phyloP scores from a whole-genome alignment of 1,140 invertebrate genomes.

The Rhagoletis zephyria region DNA sequence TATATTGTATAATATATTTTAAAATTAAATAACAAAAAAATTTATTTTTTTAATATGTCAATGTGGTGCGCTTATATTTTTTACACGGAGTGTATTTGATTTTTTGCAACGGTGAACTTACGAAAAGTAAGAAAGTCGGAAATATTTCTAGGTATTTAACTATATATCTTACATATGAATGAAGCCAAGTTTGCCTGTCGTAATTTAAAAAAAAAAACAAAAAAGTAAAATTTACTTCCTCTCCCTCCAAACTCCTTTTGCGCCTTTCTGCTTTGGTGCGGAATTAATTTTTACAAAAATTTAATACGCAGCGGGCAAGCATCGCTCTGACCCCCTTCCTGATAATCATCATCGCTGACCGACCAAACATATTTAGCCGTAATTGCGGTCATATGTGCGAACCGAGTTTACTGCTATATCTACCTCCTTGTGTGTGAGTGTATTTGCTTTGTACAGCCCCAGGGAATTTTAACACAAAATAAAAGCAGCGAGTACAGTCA shows the following conservation, averaged over 20 bases:
- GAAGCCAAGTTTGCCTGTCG: too few relatives aligned
- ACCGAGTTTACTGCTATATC: not conserved
- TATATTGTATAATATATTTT: too few relatives aligned
- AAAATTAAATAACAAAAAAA: too few relatives aligned
- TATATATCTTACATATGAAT: too few relatives aligned
- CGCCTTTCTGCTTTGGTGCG: not conserved
- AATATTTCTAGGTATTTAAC: too few relatives aligned
- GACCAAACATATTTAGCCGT: conserved; percentile 44
- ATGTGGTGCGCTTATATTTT: too few relatives aligned
- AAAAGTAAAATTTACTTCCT: not conserved
- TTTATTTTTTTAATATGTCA: too few relatives aligned
- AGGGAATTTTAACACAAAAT: conserved; percentile 30
- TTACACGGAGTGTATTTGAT: too few relatives aligned
- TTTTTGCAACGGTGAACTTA: too few relatives aligned
- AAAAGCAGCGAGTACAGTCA: not conserved
- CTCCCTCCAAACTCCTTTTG: not conserved
- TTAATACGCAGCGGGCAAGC: conserved; percentile 29
- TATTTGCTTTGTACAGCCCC: conserved; percentile 49
- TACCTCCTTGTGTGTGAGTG: not conserved
- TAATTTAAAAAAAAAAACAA: too few relatives aligned
- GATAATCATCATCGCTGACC: conserved; percentile 30
- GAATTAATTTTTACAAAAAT: conserved; percentile 21
- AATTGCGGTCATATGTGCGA: conserved; percentile 49
- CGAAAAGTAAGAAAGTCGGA: too few relatives aligned
- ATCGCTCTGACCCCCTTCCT: not conserved